Evolutionary conservation across 2,797 vertebrate genomes (phyloP), one percentile per base, ranked within the genome.

Genomic region (Oreortyx pictus): DNA sequence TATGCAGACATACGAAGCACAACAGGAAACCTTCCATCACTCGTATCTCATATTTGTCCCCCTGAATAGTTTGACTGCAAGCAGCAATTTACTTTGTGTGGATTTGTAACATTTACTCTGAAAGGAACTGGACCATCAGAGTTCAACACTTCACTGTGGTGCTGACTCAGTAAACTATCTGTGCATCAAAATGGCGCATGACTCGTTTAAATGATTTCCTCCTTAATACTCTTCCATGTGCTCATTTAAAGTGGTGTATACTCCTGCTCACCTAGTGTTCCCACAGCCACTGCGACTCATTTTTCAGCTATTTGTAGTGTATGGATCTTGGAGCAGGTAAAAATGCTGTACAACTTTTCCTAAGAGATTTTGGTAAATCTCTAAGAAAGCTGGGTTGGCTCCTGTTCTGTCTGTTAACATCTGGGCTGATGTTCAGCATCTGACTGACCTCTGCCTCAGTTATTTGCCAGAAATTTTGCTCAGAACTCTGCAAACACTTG

Each of bases 231-330:
- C 18, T 70, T 22, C 23, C 29, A 11, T 0, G 0, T 27, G 31
- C 10, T 6, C 14, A 31, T 71, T 64, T 65, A 31, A 41, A 61
- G 3, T 25, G 4, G 39, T 67, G 27, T 6, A n/a, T 14, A 13
- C 14, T 41, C n/a, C 22, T 1, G 6, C 18, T 43, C 14, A 8
- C 56, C 29, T 17, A 22, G 14, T 47, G 25, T 11, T 35, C 23
- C 35, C 6, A 2, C 1, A 12, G 39, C 14, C 65, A n/a, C 6
- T 29, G 41, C 0, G 2, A 67, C 67, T 33, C 8, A 31, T 37
- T 39, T 43, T n/a, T 27, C 70, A 54, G 7, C 11, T 61, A 0
- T 57, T 61, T 37, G 37, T 29, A 39, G 11, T 2, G 2, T 10
- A 5, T 18, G 37, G 27, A 39, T 43, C 41, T 50, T 33, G 37